These are phyloP conservation scores for Lacerta bilineata DNA, from an alignment of 2,797 vertebrate species.

Conservation along the genomic window DNA sequence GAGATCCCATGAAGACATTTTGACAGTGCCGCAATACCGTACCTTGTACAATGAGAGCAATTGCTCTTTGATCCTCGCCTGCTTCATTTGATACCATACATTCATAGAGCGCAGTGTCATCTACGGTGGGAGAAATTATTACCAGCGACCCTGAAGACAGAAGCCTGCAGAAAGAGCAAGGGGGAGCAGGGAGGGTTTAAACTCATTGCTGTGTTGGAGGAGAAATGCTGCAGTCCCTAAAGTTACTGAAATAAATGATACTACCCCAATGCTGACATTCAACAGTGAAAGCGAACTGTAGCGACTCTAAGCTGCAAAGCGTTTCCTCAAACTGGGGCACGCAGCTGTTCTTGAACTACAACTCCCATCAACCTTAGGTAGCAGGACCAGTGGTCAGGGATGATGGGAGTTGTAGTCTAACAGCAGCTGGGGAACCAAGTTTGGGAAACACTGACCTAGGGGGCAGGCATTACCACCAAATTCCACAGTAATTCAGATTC, in stretches of 20 bases:
- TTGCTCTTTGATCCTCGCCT: slow-evolving; percentile 86
- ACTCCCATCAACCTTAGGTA: too few species aligned
- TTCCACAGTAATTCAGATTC: background rate
- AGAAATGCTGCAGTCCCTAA: background rate
- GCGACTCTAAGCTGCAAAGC: background rate
- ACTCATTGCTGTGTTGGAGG: background rate
- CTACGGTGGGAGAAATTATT: slow-evolving; percentile 93
- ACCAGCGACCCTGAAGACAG: slow-evolving; percentile 95
- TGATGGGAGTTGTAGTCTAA: too few species aligned
- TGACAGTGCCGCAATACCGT: slow-evolving; percentile 39
- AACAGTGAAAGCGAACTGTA: background rate
- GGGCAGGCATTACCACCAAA: background rate
- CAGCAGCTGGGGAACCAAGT: too few species aligned
- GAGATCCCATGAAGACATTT: background rate
- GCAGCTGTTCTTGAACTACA: too few species aligned
- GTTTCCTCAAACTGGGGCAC: background rate
- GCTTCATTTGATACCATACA: slow-evolving; percentile 91
- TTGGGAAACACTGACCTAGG: background rate
- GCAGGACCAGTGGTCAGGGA: too few species aligned
- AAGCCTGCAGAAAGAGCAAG: slow-evolving; percentile 80
- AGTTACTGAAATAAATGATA: background rate
- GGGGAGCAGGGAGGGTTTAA: background rate
- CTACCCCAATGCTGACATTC: background rate
- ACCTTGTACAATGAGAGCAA: slow-evolving; percentile 93
- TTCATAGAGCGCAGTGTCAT: slow-evolving; percentile 91